Base-by-base conservation (phyloP, 2,797 vertebrate genomes). In the Avahi laniger region DNA sequence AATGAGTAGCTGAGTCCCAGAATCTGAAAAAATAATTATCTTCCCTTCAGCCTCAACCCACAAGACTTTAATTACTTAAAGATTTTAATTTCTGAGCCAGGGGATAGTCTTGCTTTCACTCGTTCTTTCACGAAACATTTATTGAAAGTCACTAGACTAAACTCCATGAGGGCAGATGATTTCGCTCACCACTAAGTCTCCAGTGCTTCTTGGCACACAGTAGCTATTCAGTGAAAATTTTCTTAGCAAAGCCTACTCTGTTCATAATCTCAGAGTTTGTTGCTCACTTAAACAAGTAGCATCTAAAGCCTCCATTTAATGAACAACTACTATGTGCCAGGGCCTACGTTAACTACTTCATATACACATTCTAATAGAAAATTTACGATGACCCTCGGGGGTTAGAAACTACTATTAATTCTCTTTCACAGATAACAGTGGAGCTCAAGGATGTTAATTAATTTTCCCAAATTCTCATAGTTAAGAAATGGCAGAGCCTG, bases 401-500 rank as follows among this genome's bases (percentile, higher is more conserved):
- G 24, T 14, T 67, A 95, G 84, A 92, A 72, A 84, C 14, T 26
- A 52, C 85, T 87, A 85, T 72, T 59, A 88, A 57, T 93, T 89
- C n/a, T 35, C 63, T 85, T 95, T 46, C 70, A 86, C 14, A 79
- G n/a, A 86, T 91, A 52, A 79, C 13, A 91, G 57, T 3, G 30
- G 95, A 33, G 12, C n/a, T 70, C 73, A 87, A 86, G 8, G 30
- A 89, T 48, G 14, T 48, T 72, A 86, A 83, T 69, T 63, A 54
- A 87, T 54, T 96, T 76, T 93, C 93, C 50, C 73, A 78, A 89
- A 79, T 6, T 82, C 92, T 94, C 38, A 4, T 59, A 26, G 57
- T 88, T 94, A 89, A 88, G 67, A 91, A 96, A 57, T 82, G 61
- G 28, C 61, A 94, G 57, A 80, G 10, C 18, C 59, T 86, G 22